Evolutionary conservation across 2,113 vertebrate genomes (phyloP), one percentile per base, ranked within the genome.

Genomic region (Gnathonemus echidnorhynchus): DNA sequence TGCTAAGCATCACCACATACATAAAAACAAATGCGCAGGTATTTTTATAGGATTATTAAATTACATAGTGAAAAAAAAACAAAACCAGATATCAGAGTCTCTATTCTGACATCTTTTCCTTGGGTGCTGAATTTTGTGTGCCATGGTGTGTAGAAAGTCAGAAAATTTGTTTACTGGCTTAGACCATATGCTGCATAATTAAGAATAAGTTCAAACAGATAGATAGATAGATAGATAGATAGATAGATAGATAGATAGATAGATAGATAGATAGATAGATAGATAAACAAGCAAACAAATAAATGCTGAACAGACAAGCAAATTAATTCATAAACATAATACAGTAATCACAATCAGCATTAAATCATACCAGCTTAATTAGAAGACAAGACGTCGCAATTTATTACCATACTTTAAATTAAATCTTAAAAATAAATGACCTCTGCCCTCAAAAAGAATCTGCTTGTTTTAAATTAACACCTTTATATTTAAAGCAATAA

Each of bases 1-100:
- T 90, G 77, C 70, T 90, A 92, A 66, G 50, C 80, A 89, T 49
- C 62, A 13, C 45, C n/a, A n/a, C 42, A 70, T 66, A 70, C 89
- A 46, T 89, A 56, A 86, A 52, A 80, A 86, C 89, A 91, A 89
- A 83, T 58, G 39, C 9, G 24, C 52, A 85, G 77, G 42, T 45
- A 52, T 58, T 88, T 74, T 89, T 80, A 24, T 27, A 66, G 42
- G 83, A 52, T 48, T 84, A 66, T 66, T 46, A 80, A 85, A 8
- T 48, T 56, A 21, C 49, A 50, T 21, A 39, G 5, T 31, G n/a
- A n/a, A n/a, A 87, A 11, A 5, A 53, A 53, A 53, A 35, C 4
- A 31, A 35, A 77, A 24, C 0, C 21, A 35, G 27, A 39, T 35
- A 52, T 21, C 21, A 1, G 35, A 87, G 86, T 87, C 46, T 49